Evolutionary conservation across 2,888 invertebrate genomes (phyloP).

Genomic region (Diogma glabrata): DNA sequence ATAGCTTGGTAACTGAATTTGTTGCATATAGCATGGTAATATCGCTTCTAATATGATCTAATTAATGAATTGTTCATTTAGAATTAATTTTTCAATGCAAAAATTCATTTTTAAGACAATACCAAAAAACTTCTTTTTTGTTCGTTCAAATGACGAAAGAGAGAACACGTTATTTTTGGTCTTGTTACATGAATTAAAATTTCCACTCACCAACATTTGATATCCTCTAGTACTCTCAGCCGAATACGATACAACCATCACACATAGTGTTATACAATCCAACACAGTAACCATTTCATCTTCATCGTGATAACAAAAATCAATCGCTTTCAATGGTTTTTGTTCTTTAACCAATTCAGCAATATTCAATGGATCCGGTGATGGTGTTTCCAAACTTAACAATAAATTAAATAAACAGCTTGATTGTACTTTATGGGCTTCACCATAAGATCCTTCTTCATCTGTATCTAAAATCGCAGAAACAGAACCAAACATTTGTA

Average conservation of each 20-base stretch:
- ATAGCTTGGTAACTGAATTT: constrained; percentile 80
- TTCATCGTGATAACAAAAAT: constrained; percentile 98
- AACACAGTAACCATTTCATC: constrained; percentile 93
- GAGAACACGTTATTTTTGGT: too few species aligned
- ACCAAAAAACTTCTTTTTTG: too few species aligned
- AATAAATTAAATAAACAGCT: constrained; percentile 60
- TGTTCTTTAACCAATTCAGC: constrained; percentile 84
- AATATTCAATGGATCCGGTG: constrained; percentile 87
- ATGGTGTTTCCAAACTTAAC: constrained; percentile 84
- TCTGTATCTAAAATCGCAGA: constrained; percentile 92
- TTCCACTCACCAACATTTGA: constrained; percentile 64
- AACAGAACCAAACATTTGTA: constrained; percentile 98
- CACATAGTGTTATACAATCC: constrained; percentile 96
- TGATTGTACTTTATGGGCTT: constrained; percentile 69
- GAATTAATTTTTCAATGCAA: too few species aligned
- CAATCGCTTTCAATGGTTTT: constrained; percentile 84
- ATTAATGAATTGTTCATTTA: too few species aligned
- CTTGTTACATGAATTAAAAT: too few species aligned
- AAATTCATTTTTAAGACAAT: too few species aligned
- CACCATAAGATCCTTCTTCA: constrained; percentile 74
- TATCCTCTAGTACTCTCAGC: constrained; percentile 88
- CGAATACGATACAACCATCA: constrained; percentile 97
- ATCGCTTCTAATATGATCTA: constrained; percentile 94
- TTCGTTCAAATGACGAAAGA: too few species aligned
- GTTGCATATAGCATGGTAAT: constrained; percentile 87